Evolutionary conservation across 1,140 invertebrate species (phyloP).

Genomic region (Bombus soroeensis): DNA sequence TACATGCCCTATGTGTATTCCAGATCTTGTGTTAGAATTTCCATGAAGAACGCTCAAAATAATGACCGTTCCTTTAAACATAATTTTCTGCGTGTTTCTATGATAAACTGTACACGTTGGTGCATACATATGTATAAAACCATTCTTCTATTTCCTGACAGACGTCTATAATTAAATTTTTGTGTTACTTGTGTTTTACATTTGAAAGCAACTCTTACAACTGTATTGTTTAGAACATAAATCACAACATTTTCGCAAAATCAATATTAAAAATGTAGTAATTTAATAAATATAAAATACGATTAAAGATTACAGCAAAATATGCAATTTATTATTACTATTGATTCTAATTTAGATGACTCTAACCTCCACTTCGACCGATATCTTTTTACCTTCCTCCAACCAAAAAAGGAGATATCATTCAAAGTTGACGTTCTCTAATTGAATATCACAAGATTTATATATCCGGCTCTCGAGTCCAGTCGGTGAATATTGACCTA

Average conservation of each 20-base stretch:
- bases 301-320: no score
- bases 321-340: no score
- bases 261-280: no score
- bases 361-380: no score
- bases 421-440: neutral
- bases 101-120: neutral
- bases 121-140: neutral
- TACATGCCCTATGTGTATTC: neutral
- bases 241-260: no score
- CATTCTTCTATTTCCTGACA: neutral
- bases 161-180: neutral
- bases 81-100: neutral
- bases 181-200: no score
- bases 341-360: no score
- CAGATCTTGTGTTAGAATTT: neutral
- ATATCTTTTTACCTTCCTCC: neutral
- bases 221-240: no score
- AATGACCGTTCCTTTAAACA: neutral
- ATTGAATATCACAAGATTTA: neutral
- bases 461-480: neutral
- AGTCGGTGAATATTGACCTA: constrained; percentile 3
- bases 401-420: neutral
- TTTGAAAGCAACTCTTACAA: no score
- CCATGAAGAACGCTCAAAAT: neutral
- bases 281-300: no score